phyloP scores from a whole-genome alignment of 2,113 vertebrate genomes.

The Mus pahari region DNA sequence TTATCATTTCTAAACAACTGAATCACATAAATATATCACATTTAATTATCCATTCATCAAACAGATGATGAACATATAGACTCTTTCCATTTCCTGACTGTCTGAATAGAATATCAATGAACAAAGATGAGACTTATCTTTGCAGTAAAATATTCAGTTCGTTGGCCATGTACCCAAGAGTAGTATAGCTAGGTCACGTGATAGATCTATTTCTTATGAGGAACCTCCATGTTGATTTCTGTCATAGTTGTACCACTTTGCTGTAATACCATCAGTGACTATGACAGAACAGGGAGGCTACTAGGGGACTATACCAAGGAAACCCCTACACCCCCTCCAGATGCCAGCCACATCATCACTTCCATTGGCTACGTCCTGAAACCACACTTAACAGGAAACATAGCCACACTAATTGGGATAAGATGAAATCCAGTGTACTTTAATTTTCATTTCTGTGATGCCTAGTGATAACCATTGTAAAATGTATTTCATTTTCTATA shows the following conservation, averaged over 20 bases:
- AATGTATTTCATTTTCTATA: background rate
- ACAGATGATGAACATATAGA: background rate
- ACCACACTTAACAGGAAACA: background rate
- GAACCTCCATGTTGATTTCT: background rate
- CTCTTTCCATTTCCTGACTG: background rate
- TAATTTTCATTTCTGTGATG: background rate
- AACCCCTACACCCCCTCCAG: background rate
- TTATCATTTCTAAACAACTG: background rate
- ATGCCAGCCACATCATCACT: background rate
- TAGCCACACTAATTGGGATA: background rate
- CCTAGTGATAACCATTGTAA: background rate
- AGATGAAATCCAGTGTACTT: background rate
- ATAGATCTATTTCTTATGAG: background rate
- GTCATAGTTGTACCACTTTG: fast-evolving
- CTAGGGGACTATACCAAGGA: too few relatives aligned
- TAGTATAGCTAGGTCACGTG: too few relatives aligned
- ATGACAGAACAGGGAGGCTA: background rate
- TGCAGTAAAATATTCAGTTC: background rate
- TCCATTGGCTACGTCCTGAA: background rate
- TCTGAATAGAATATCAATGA: background rate
- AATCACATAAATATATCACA: background rate
- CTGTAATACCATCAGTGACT: background rate
- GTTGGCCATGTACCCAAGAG: background rate
- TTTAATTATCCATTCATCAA: background rate
- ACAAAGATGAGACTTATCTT: background rate